Evolutionary conservation across 2,888 invertebrate genomes (phyloP), one percentile per base, ranked within the genome.

Genomic region (Pyrrhosoma nymphula): DNA sequence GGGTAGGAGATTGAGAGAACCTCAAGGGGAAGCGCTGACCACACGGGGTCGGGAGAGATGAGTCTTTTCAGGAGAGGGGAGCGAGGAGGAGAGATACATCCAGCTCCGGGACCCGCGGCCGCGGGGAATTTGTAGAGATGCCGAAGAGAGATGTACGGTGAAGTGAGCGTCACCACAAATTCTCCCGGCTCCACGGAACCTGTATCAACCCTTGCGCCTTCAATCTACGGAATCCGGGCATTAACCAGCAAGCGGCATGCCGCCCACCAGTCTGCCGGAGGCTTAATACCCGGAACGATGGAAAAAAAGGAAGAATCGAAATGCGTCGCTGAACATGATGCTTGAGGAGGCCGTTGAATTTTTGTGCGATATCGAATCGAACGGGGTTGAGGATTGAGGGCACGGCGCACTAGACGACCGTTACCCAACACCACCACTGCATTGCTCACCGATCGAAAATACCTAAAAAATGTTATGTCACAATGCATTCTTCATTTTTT

Each of bases 21-120:
- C 60, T 91, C 63, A 35, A 39, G 91, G 91, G 35, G 35, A 60
- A 39, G 35, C 60, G 91, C 91, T 91, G 91, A 91, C 91, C 91
- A 26, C 91, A 91, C 23, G 63, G 91, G 30, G 63, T 91, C 63
- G 39, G 63, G 23, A 39, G 63, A 63, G 63, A 91, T 91, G 63
- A 63, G 60, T 69, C 69, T 69, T 90, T 4, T 60, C 63, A n/a
- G 39, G 23, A 30, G 91, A 26, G 35, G 90, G n/a, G 35, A 10
- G 60, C 4, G 47, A 47, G 47, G 47, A 14, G 69, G 90, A 56
- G 90, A 35, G 56, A 30, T 90, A 12, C 47, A 47, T 47, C 8
- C 47, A 47, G 56, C 90, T 56, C 56, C 56, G 26, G 23, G 20
- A n/a, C 16, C 56, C 63, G 39, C 23, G 91, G 63, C 60, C 91